A percentile compares a stretch with the other conserved stretches of the same genome.
Conservation (phyloP, 2,888 invertebrate genomes). For the Bugulina stolonifera region DNA sequence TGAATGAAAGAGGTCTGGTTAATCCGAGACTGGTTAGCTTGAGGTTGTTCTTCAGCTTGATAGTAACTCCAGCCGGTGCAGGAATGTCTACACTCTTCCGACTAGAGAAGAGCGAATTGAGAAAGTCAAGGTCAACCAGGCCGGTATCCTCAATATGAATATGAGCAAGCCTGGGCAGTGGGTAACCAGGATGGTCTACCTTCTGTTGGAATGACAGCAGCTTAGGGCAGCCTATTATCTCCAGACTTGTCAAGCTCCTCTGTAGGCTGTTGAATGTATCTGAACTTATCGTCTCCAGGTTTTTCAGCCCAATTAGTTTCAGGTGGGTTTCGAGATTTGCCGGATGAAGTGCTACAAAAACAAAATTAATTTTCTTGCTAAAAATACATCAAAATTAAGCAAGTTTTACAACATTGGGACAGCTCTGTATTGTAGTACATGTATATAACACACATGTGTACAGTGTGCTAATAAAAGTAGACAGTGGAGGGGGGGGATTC, state of each 20-base stretch:
- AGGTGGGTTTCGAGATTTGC: neutral
- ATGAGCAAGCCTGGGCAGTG: neutral
- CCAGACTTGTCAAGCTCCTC: neutral
- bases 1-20: neutral
- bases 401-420: no score
- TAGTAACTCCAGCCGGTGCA: neutral
- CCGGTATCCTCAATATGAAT: neutral
- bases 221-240: neutral
- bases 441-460: no score
- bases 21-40: neutral
- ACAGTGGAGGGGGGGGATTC: no score
- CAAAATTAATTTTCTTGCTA: no score
- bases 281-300: neutral
- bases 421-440: no score
- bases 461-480: no score
- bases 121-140: neutral
- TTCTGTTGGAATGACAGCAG: neutral
- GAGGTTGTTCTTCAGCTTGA: neutral
- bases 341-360: neutral
- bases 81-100: neutral
- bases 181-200: neutral
- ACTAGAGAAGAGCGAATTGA: conserved; percentile 7
- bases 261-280: neutral
- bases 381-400: no score
- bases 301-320: neutral